These are phyloP conservation scores for Brachionus calyciflorus DNA, from an alignment of 1,140 invertebrate species.

Conservation along the genomic window DNA sequence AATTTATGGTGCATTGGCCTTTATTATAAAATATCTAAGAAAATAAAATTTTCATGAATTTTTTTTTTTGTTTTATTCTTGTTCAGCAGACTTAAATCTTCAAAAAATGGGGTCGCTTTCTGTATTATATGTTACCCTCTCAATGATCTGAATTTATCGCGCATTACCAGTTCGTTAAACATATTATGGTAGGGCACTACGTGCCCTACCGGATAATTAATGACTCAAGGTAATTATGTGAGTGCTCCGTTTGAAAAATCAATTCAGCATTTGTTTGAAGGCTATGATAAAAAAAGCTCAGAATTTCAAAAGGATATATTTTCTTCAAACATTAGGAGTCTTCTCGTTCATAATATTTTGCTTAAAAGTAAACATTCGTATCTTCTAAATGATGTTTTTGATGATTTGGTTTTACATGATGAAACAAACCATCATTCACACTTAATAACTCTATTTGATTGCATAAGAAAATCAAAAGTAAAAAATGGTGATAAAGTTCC, in stretches of 20 bases:
- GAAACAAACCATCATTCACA: constrained; percentile 12
- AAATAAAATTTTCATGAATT: no score
- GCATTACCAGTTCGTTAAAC: no score
- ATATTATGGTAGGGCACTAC: no score
- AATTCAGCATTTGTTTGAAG: background rate
- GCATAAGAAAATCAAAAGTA: background rate
- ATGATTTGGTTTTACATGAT: constrained; percentile 42
- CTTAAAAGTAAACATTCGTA: no score
- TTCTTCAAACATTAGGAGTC: background rate
- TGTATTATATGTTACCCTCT: no score
- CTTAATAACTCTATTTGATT: background rate
- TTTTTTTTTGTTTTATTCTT: no score
- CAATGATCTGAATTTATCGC: no score
- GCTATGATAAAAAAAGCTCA: background rate
- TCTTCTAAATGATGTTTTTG: constrained; percentile 25
- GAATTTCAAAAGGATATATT: background rate
- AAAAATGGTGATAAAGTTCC: background rate
- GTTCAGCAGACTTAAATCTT: no score
- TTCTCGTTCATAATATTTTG: background rate
- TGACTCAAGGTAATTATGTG: background rate
- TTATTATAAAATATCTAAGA: no score
- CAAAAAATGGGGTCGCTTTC: no score
- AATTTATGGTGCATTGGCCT: no score
- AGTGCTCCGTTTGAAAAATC: background rate
- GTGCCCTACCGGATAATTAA: no score